Evolutionary conservation across 2,113 vertebrate genomes (phyloP).

Genomic region (Otis tarda): DNA sequence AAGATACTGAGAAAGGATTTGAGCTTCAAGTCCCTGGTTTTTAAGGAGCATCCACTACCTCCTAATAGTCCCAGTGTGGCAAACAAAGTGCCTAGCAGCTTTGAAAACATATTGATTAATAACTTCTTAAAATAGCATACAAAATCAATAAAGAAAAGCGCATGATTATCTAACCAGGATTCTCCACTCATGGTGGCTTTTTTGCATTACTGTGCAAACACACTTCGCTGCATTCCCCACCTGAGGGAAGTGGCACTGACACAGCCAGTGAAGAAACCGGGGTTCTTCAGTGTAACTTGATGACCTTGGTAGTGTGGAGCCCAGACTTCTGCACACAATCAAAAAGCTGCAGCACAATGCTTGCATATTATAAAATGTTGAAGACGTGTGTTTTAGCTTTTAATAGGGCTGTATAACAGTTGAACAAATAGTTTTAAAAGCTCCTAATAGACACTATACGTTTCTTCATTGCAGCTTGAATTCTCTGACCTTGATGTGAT

Average conservation of each 20-base stretch:
- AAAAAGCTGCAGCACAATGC: neutral
- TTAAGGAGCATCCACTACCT: neutral
- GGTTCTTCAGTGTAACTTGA: neutral
- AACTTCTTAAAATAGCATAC: neutral
- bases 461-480: neutral
- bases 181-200: rapidly evolving
- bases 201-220: neutral
- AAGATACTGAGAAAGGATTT: neutral
- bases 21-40: neutral
- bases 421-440: neutral
- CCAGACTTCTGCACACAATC: rapidly evolving
- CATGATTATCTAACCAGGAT: neutral
- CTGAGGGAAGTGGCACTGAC: neutral
- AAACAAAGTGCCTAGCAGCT: neutral
- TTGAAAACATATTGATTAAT: neutral
- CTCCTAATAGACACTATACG: neutral
- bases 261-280: neutral
- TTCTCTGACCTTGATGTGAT: neutral
- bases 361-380: neutral
- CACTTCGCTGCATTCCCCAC: neutral
- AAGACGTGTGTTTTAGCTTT: neutral
- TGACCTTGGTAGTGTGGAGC: neutral
- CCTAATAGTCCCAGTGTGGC: neutral
- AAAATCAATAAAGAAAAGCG: neutral
- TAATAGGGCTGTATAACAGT: neutral